Evolutionary conservation across 2,797 vertebrate genomes (phyloP).

Genomic region (Euphonia xanthogaster): DNA sequence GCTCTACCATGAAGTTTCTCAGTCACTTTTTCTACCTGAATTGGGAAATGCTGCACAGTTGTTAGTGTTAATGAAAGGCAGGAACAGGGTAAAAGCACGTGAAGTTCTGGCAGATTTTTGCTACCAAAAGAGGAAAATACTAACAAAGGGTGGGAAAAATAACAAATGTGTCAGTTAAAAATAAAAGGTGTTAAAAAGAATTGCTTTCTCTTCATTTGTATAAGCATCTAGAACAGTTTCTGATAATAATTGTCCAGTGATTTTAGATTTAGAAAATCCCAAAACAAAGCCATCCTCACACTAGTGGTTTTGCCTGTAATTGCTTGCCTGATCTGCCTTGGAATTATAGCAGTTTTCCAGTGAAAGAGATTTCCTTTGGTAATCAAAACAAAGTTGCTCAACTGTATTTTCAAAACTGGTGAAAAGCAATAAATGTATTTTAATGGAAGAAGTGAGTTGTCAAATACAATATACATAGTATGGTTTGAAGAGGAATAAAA

Average conservation of each 20-base stretch:
- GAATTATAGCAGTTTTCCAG: neutral
- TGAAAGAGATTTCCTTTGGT: neutral
- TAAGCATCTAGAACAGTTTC: neutral
- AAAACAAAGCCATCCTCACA: neutral
- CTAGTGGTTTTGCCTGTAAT: neutral
- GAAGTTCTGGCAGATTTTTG: neutral
- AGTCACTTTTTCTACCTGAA: neutral
- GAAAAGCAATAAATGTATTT: neutral
- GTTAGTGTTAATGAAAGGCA: neutral
- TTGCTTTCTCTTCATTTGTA: neutral
- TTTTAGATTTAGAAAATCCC: neutral
- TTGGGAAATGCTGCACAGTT: rapidly evolving
- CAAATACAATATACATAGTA: neutral
- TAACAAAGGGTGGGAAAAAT: neutral
- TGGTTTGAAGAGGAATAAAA: neutral
- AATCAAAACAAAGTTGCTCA: neutral
- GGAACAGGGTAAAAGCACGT: rapidly evolving
- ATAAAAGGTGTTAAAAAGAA: neutral
- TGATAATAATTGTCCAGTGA: neutral
- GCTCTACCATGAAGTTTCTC: neutral
- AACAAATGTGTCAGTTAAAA: neutral
- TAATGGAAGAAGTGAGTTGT: neutral
- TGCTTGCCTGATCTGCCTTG: neutral
- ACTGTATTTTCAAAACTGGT: neutral
- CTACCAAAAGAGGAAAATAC: neutral